Conservation (phyloP, 1,140 invertebrate genomes). For the Caerostris darwini region DNA sequence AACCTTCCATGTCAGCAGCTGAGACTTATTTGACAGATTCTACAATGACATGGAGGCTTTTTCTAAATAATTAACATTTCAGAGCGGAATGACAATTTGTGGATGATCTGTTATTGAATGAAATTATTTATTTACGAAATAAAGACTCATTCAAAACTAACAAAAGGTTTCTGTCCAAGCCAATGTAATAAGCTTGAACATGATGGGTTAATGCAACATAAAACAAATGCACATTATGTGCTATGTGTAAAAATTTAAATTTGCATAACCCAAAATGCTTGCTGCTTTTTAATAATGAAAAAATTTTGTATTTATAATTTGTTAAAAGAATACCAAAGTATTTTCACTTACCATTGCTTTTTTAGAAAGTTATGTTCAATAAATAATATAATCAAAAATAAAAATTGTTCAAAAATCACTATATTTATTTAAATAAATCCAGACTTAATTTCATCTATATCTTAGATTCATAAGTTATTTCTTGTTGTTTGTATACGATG, state of each 20-base stretch:
- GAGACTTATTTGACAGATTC: background rate
- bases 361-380: slow-evolving; percentile 1
- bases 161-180: background rate
- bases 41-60: background rate
- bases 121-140: slow-evolving; percentile 5
- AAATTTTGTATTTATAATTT: slow-evolving; percentile 44
- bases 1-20: background rate
- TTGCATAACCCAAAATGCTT: background rate
- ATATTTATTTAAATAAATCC: background rate
- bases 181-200: slow-evolving; percentile 2
- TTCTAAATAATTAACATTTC: background rate
- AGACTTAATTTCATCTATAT: too few species aligned
- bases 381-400: slow-evolving; percentile 28
- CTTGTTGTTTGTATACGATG: too few species aligned
- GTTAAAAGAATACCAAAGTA: slow-evolving; percentile 22
- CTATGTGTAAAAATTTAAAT: slow-evolving; percentile 11
- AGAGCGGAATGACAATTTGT: background rate
- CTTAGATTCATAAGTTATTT: too few species aligned
- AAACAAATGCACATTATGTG: slow-evolving; percentile 9
- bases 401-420: background rate
- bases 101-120: slow-evolving; percentile 6
- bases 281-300: slow-evolving; percentile 28
- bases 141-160: slow-evolving; percentile 23
- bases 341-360: slow-evolving; percentile 17
- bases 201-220: background rate